Evolutionary conservation across 2,113 vertebrate genomes (phyloP).

Genomic region (Leucosticte australis): DNA sequence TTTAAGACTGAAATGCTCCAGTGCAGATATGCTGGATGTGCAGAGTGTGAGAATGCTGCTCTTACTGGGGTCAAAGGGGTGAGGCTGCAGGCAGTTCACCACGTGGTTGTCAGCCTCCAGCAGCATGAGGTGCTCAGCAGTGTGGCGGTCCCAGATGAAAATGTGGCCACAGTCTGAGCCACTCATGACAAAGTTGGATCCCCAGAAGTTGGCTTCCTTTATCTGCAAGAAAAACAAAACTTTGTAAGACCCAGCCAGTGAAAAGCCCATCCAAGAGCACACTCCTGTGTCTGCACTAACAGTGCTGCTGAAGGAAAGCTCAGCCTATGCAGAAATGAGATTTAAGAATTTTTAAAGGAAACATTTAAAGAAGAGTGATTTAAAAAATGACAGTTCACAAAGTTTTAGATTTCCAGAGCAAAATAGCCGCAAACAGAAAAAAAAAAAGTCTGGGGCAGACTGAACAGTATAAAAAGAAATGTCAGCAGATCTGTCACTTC

Average conservation of each 20-base stretch:
- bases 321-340: background rate
- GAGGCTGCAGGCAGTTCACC: slow-evolving; percentile 97
- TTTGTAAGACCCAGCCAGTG: background rate
- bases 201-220: slow-evolving; percentile 98
- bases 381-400: background rate
- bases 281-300: background rate
- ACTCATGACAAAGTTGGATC: slow-evolving; percentile 97
- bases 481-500: background rate
- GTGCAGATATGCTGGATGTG: background rate
- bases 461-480: background rate
- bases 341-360: background rate
- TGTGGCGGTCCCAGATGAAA: slow-evolving; percentile 98
- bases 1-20: background rate
- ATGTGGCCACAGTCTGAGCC: slow-evolving; percentile 98
- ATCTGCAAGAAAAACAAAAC: slow-evolving; percentile 76
- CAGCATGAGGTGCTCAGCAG: slow-evolving; percentile 94
- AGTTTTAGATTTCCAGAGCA: background rate
- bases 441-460: background rate
- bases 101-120: slow-evolving; percentile 98
- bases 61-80: slow-evolving; percentile 97
- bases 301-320: background rate
- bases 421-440: background rate
- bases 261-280: background rate
- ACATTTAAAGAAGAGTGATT: background rate
- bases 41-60: background rate